These are phyloP conservation scores for Ligdia adustata DNA, from an alignment of 2,888 invertebrate genomes.

Conservation along the genomic window DNA sequence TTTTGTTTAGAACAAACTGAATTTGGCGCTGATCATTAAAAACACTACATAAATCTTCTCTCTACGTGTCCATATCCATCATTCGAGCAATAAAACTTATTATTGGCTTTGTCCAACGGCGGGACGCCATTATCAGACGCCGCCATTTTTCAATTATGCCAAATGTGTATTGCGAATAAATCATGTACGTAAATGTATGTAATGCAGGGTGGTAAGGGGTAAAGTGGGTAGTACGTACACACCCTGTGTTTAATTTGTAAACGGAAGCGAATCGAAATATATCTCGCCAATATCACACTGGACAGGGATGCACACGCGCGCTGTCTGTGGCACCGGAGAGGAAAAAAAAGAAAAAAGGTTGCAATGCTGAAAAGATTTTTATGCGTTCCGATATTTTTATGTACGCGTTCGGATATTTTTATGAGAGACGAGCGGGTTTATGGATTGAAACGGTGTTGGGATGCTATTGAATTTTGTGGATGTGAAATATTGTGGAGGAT, in stretches of 20 bases:
- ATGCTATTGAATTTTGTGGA: constrained; percentile 46
- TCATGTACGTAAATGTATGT: constrained; percentile 56
- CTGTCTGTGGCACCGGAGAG: constrained; percentile 23
- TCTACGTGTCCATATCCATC: constrained; percentile 41
- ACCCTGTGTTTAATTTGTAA: constrained; percentile 77
- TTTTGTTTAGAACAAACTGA: too few relatives aligned
- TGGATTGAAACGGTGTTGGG: constrained; percentile 46
- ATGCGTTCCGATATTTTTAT: constrained; percentile 56
- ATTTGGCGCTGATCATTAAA: constrained; percentile 1
- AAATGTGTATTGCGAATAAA: constrained; percentile 79
- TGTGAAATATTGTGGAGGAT: constrained; percentile 20
- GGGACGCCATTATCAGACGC: constrained; percentile 58
- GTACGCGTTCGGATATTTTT: constrained; percentile 54
- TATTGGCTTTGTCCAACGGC: constrained; percentile 66
- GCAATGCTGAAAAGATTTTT: constrained; percentile 51
- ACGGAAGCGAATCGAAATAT: constrained; percentile 66
- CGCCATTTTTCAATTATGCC: constrained; percentile 82
- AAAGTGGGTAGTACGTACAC: constrained; percentile 44
- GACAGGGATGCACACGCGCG: constrained; percentile 54
- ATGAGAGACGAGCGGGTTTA: constrained; percentile 48
- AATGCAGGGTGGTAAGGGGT: constrained; percentile 39
- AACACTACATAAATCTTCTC: constrained; percentile 41
- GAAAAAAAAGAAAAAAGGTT: constrained; percentile 37
- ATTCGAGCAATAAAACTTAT: constrained; percentile 53
- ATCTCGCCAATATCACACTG: constrained; percentile 58